These are phyloP conservation scores for Esox lucius DNA, from an alignment of 2,797 vertebrate genomes.

Conservation along the genomic window DNA sequence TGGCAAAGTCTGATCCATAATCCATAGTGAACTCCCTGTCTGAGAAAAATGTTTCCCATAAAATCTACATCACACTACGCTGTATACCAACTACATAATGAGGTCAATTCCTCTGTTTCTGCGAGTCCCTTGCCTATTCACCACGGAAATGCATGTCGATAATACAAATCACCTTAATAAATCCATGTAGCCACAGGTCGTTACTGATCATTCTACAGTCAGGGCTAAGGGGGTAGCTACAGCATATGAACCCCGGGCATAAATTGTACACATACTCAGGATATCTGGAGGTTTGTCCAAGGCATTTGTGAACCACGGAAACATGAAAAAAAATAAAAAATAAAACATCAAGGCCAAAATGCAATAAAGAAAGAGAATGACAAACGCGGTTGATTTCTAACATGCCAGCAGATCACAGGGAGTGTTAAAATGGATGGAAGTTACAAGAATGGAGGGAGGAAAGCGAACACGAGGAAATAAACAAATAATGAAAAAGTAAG, in stretches of 20 bases:
- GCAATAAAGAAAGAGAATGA: background rate
- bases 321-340: background rate
- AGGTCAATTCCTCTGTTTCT: constrained; percentile 56
- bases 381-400: background rate
- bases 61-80: constrained; percentile 1
- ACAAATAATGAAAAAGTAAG: background rate
- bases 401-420: background rate
- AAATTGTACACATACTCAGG: background rate
- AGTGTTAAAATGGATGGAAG: background rate
- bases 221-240: constrained; percentile 13
- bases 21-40: constrained; percentile 14
- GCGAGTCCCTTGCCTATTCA: constrained; percentile 28
- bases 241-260: background rate
- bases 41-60: constrained; percentile 22
- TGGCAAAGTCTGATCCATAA: constrained; percentile 20
- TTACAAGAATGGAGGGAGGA: background rate
- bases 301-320: background rate
- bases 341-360: background rate
- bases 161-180: constrained; percentile 36
- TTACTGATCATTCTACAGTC: constrained; percentile 31
- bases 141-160: constrained; percentile 34
- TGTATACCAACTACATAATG: constrained; percentile 22
- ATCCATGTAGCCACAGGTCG: constrained; percentile 36
- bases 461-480: background rate
- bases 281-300: background rate